Percentiles rank a stretch among this genome's conserved stretches.
Evolutionary conservation across 1,140 invertebrate species (phyloP).

Genomic region (Drosophila takahashii): DNA sequence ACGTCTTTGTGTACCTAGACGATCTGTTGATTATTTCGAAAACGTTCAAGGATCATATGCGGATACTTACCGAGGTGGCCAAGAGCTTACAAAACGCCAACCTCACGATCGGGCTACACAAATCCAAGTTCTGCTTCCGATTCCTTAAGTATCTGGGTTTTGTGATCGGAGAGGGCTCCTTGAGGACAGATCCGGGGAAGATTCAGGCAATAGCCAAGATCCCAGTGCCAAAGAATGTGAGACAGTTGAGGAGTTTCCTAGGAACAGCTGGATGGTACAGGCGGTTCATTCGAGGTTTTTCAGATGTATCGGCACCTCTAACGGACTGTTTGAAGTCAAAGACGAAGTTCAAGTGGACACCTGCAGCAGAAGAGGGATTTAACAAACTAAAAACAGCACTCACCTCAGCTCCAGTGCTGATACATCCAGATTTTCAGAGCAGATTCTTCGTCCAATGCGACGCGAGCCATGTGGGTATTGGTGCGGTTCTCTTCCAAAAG

Average conservation of each 20-base stretch:
- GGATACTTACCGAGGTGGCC: too few species aligned
- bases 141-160: conserved; percentile 28
- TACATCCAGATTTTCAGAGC: conserved; percentile 14
- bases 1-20: conserved; percentile 67
- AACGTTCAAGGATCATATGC: conserved; percentile 52
- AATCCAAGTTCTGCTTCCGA: conserved; percentile 21
- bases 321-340: conserved; percentile 39
- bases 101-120: conserved; percentile 15
- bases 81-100: conserved; percentile 1
- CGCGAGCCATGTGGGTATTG: conserved; percentile 43
- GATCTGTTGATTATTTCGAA: conserved; percentile 55
- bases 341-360: background rate
- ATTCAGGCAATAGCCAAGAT: background rate
- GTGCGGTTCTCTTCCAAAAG: conserved; percentile 60
- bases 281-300: conserved; percentile 79
- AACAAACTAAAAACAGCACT: conserved; percentile 3
- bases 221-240: background rate
- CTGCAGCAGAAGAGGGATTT: conserved; percentile 3
- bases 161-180: conserved; percentile 9
- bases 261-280: conserved; percentile 73
- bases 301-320: conserved; percentile 12
- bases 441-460: conserved; percentile 48
- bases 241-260: conserved; percentile 37
- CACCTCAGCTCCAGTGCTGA: conserved; percentile 22
- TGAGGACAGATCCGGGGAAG: conserved; percentile 7